phyloP scores from a whole-genome alignment of 2,113 vertebrate genomes.

The Alligator sinensis region DNA sequence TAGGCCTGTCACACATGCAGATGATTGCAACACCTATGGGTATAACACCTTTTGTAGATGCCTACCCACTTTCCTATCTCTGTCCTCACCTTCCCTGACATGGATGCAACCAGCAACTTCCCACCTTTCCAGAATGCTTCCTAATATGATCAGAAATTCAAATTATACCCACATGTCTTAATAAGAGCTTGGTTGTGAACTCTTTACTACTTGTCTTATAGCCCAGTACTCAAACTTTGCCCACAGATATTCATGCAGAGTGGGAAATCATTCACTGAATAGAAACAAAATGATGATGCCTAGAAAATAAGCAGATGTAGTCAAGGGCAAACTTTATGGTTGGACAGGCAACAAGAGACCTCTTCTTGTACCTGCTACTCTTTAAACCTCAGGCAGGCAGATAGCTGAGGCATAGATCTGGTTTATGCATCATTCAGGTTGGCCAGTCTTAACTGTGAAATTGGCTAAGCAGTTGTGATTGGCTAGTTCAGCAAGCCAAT shows the following conservation, averaged over 20 bases:
- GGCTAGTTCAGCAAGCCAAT: not conserved
- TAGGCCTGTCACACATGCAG: too few species aligned
- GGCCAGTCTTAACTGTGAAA: not conserved
- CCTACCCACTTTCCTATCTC: too few species aligned
- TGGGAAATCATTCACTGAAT: accelerated
- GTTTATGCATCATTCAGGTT: not conserved
- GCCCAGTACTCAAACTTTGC: too few species aligned
- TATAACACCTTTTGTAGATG: too few species aligned
- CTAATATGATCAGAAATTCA: too few species aligned
- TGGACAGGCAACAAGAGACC: not conserved
- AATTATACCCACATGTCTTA: too few species aligned
- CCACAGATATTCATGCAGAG: not conserved
- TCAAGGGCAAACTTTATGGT: not conserved
- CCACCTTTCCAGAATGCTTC: too few species aligned
- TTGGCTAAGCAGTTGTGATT: accelerated
- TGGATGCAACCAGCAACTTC: too few species aligned
- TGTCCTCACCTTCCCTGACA: too few species aligned
- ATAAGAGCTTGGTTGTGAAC: too few species aligned
- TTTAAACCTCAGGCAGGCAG: not conserved
- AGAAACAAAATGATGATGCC: accelerated
- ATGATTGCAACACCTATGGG: too few species aligned
- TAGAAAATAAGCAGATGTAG: not conserved
- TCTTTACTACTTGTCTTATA: too few species aligned
- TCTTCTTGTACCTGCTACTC: not conserved
- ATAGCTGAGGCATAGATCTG: not conserved